Percentiles rank a stretch among this genome's conserved stretches.
These are phyloP conservation scores for Lordiphosa stackelbergi DNA, from an alignment of 1,140 invertebrate genomes.

Conservation along the genomic window DNA sequence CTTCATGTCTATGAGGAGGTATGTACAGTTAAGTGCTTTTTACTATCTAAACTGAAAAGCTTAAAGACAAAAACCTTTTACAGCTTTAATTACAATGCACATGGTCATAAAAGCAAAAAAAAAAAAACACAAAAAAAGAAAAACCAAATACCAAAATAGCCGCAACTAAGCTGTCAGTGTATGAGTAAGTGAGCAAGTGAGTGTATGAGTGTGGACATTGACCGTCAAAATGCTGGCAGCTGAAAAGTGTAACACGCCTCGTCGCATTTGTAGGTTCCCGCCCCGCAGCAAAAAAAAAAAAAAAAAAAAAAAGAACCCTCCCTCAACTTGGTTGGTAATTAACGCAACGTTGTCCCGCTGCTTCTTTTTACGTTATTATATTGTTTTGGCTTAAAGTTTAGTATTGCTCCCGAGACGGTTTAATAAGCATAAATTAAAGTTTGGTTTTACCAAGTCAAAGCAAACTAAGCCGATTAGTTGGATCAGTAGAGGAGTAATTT, in stretches of 20 bases:
- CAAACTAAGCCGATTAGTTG: too few species aligned
- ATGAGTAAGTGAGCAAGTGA: constrained; percentile 6
- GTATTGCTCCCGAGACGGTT: too few species aligned
- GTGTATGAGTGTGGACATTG: constrained; percentile 32
- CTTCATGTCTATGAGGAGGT: constrained; percentile 4
- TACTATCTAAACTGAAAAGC: constrained; percentile 19
- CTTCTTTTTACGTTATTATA: background rate
- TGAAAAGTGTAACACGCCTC: constrained; percentile 39
- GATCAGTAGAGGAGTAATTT: too few species aligned
- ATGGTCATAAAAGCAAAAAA: constrained; percentile 21
- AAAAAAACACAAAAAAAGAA: constrained; percentile 2
- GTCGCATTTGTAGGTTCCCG: constrained; percentile 15
- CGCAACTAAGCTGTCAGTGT: too few species aligned
- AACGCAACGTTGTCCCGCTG: constrained; percentile 15
- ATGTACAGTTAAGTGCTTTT: constrained; percentile 24
- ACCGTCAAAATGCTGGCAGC: constrained; percentile 43
- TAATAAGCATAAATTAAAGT: too few species aligned
- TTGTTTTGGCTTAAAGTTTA: constrained; percentile 15
- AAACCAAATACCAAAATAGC: constrained; percentile 17
- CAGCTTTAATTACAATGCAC: constrained; percentile 45
- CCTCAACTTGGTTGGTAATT: constrained; percentile 21
- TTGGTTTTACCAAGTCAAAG: too few species aligned
- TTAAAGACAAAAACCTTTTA: constrained; percentile 40
- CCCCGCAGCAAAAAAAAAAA: background rate
- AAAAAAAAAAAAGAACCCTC: background rate